phyloP scores from a whole-genome alignment of 2,797 vertebrate species.

The Chelidonichthys spinosus region DNA sequence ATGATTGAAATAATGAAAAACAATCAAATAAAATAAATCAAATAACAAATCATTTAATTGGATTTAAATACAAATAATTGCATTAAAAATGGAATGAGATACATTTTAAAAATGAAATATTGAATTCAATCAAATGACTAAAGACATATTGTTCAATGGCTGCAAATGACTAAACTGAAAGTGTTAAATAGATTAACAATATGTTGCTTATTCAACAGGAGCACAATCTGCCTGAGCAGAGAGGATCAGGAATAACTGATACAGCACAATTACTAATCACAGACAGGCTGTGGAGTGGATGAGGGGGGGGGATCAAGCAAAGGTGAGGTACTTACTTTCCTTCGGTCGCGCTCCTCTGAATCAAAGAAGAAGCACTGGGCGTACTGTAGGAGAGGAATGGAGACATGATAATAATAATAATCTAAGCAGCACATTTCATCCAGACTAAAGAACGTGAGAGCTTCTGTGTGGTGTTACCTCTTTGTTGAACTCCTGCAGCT shows the following conservation, averaged over 20 bases:
- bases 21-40: not conserved
- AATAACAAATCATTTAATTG: not conserved
- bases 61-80: not conserved
- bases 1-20: not conserved
- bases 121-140: not conserved
- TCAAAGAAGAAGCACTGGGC: slow-evolving; percentile 84
- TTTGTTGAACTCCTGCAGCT: slow-evolving; percentile 81
- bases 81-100: not conserved
- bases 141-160: not conserved
- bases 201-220: slow-evolving; percentile 26
- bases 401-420: not conserved
- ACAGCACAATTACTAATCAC: slow-evolving; percentile 80
- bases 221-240: slow-evolving; percentile 68
- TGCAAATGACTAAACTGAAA: slow-evolving; percentile 13
- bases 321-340: slow-evolving; percentile 62
- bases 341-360: slow-evolving; percentile 68
- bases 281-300: slow-evolving; percentile 32
- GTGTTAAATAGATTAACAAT: slow-evolving; percentile 43
- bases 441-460: not conserved
- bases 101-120: not conserved
- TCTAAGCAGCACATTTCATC: not conserved
- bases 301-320: not conserved
- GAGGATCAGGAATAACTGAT: slow-evolving; percentile 79
- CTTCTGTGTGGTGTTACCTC: slow-evolving; percentile 69
- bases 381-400: slow-evolving; percentile 57